Evolutionary conservation across 2,888 invertebrate species (phyloP).

Genomic region (Prosapia bicincta): DNA sequence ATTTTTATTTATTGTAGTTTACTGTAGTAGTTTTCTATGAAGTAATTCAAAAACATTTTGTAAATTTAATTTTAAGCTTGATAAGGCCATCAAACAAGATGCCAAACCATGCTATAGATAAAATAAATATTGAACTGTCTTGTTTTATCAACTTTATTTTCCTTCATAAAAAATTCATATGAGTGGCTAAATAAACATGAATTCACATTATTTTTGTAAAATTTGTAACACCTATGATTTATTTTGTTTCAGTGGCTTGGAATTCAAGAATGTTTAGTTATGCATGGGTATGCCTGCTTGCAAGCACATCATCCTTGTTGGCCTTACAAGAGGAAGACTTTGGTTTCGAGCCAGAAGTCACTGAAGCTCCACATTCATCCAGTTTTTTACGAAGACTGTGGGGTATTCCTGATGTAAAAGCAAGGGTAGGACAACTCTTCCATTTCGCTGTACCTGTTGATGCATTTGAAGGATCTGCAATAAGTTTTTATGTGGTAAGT

Average conservation of each 20-base stretch:
- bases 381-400: constrained; percentile 44
- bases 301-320: neutral
- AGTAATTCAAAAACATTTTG: too few relatives aligned
- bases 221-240: too few relatives aligned
- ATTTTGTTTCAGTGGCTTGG: neutral
- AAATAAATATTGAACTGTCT: too few relatives aligned
- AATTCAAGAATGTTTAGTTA: neutral
- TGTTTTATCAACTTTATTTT: too few relatives aligned
- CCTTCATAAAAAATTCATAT: too few relatives aligned
- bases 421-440: constrained; percentile 68
- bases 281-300: neutral
- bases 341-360: constrained; percentile 32
- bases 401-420: constrained; percentile 60
- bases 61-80: too few relatives aligned
- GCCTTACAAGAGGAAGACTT: constrained; percentile 27
- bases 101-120: too few relatives aligned
- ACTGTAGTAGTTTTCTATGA: too few relatives aligned
- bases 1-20: too few relatives aligned
- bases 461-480: constrained; percentile 60
- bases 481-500: constrained; percentile 66
- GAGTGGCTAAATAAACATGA: too few relatives aligned
- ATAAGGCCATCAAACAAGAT: too few relatives aligned
- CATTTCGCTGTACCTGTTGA: constrained; percentile 67
- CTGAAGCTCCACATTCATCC: constrained; percentile 4
- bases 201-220: too few relatives aligned